Evolutionary conservation across 1,140 invertebrate species (phyloP), one percentile per base, ranked within the genome.

Genomic region (Danaus plexippus): DNA sequence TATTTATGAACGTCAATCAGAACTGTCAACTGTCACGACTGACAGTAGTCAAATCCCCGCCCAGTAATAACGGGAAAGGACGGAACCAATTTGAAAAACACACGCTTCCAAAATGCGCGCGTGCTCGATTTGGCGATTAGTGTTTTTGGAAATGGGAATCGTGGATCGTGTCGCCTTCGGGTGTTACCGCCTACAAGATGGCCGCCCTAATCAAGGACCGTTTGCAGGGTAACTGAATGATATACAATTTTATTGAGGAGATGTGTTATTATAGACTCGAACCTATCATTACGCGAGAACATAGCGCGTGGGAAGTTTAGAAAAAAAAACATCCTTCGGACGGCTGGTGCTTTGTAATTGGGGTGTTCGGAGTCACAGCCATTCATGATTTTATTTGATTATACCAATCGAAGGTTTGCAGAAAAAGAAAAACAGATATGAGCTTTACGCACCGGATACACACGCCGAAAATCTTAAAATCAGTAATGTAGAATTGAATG

Each of bases 241-340:
- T 85, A 85, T 83, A 85, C 80, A 82, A 86, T 86, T 86, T 86
- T 82, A 84, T 80, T 80, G 78, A 81, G 76, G 75, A 78, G 78
- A 85, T 83, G 73, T 84, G 78, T 86, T 86, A 86, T 86, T 86
- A 86, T 75, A n/a, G 71, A 65, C 65, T 70, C 70, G 71, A 84
- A 83, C 80, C 78, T 74, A 73, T 84, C 78, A 86, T 86, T 86
- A 86, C 71, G 67, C 57, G 68, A 71, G 75, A 77, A 75, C 77
- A 73, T 75, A 75, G 73, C 71, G 76, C 83, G 83, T 86, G 83
- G 83, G 80, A 86, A 86, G 70, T 66, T 83, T 80, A 80, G 78
- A 83, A 32, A 32, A 32, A 83, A 85, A 84, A 83, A 76, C 69
- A 62, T 75, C 69, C 22, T 77, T 77, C 66, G 62, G 70, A 69